Evolutionary conservation across 2,888 invertebrate species (phyloP).

Genomic region (Hartigia nigra): DNA sequence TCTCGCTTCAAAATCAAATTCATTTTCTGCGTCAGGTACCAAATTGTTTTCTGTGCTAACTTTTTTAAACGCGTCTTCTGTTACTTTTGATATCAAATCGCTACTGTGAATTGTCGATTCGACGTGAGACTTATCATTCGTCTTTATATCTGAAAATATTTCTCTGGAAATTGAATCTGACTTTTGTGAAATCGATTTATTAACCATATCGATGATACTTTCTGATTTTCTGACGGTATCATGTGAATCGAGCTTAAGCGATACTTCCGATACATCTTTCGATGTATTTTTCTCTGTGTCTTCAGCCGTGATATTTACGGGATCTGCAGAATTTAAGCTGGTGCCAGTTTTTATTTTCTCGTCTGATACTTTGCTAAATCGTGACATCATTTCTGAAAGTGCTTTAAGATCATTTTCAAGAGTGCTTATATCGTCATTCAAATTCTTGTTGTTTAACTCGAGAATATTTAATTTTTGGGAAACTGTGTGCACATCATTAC

Average conservation of each 20-base stretch:
- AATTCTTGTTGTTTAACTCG: slow-evolving; percentile 55
- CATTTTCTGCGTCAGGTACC: slow-evolving; percentile 24
- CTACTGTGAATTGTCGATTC: slow-evolving; percentile 15
- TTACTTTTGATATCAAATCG: slow-evolving; percentile 26
- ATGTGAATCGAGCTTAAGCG: slow-evolving; percentile 23
- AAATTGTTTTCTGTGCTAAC: slow-evolving; percentile 19
- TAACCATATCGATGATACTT: neutral
- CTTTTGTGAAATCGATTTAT: neutral
- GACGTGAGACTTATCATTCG: neutral
- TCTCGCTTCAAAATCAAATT: slow-evolving; percentile 54
- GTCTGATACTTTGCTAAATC: slow-evolving; percentile 53
- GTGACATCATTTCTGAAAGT: slow-evolving; percentile 60
- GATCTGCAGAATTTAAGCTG: neutral
- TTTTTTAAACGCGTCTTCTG: slow-evolving; percentile 27
- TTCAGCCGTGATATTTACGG: neutral
- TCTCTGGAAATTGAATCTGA: neutral
- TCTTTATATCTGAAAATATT: neutral
- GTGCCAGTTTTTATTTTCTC: slow-evolving; percentile 39
- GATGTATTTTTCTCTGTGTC: slow-evolving; percentile 39
- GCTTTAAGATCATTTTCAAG: slow-evolving; percentile 58
- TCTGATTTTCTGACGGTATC: slow-evolving; percentile 1
- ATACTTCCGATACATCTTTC: slow-evolving; percentile 51
- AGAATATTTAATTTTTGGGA: slow-evolving; percentile 48
- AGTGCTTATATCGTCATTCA: slow-evolving; percentile 58
- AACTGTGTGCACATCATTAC: neutral